A percentile compares a stretch with the other conserved stretches of the same genome.
Evolutionary conservation across 2,113 vertebrate genomes (phyloP).

Genomic region (Amazona guildingii): DNA sequence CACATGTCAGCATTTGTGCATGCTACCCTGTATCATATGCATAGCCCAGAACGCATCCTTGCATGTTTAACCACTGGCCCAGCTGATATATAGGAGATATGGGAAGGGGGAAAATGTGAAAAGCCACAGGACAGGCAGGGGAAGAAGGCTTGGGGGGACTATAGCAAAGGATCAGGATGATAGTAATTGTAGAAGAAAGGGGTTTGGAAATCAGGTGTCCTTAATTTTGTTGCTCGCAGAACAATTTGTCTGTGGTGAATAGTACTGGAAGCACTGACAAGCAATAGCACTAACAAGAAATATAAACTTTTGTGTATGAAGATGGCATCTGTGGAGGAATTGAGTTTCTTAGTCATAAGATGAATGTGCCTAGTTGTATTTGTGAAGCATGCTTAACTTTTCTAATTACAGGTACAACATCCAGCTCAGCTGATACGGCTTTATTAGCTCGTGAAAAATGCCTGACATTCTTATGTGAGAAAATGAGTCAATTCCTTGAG

Average conservation of each 20-base stretch:
- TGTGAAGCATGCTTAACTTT: not conserved
- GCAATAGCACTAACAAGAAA: not conserved
- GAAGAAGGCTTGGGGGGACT: accelerated
- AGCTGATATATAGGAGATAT: not conserved
- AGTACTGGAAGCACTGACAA: not conserved
- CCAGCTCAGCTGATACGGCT: slow-evolving; percentile 76
- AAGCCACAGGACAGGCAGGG: not conserved
- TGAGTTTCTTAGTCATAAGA: not conserved
- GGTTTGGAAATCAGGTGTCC: accelerated
- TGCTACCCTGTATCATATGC: not conserved
- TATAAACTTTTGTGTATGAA: not conserved
- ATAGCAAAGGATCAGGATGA: not conserved
- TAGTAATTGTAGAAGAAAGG: not conserved
- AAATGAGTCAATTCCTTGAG: slow-evolving; percentile 75
- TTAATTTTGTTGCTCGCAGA: not conserved
- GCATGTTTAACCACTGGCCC: not conserved
- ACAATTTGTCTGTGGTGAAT: not conserved
- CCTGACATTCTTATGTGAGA: slow-evolving; percentile 81
- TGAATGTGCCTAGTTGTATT: not conserved
- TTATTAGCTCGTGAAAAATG: slow-evolving; percentile 82
- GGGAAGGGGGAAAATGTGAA: not conserved
- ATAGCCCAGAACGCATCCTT: not conserved
- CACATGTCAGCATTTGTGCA: not conserved
- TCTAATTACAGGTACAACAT: slow-evolving; percentile 82
- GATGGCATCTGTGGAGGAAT: not conserved